These are phyloP conservation scores for Steatornis caripensis DNA, from an alignment of 2,113 vertebrate genomes.

Conservation along the genomic window DNA sequence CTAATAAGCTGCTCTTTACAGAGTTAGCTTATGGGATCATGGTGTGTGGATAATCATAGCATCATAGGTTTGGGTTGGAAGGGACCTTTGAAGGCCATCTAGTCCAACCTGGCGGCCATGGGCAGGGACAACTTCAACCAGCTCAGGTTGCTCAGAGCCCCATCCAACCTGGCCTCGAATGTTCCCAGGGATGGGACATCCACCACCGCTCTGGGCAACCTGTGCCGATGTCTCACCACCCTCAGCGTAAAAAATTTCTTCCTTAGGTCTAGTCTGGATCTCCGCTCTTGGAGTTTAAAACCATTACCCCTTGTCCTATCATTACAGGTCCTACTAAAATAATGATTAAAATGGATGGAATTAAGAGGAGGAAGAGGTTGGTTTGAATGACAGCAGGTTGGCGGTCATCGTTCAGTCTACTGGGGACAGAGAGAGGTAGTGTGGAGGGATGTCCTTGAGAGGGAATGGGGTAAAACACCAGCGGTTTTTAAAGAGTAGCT, in stretches of 20 bases:
- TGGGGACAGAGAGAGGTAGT: background rate
- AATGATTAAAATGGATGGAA: background rate
- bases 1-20: background rate
- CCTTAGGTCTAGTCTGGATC: background rate
- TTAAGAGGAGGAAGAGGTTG: background rate
- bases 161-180: background rate
- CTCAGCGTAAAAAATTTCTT: rapidly evolving
- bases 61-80: background rate
- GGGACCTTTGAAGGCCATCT: background rate
- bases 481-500: background rate
- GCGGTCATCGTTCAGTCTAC: too few relatives aligned
- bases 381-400: background rate
- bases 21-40: too few relatives aligned
- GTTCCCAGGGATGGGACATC: background rate
- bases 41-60: too few relatives aligned
- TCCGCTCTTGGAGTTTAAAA: background rate
- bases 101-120: background rate
- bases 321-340: background rate
- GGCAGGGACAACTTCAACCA: background rate
- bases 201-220: background rate
- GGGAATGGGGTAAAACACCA: background rate
- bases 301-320: background rate
- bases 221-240: rapidly evolving
- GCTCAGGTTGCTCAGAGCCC: background rate
- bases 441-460: too few relatives aligned